Evolutionary conservation across 1,140 invertebrate species (phyloP).

Genomic region (Lanistes nyassanus): DNA sequence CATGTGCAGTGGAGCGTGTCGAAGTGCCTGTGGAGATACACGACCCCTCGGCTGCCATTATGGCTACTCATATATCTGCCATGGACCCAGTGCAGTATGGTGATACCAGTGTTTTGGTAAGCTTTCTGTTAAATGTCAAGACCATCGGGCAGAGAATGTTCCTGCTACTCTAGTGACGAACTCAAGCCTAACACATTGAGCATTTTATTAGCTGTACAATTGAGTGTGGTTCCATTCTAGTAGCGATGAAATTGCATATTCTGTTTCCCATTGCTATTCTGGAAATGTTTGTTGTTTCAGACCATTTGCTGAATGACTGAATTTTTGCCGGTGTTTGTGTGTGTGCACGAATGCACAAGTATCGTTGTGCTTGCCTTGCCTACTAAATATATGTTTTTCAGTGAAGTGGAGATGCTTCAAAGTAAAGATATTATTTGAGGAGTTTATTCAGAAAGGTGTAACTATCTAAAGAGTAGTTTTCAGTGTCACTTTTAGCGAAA

Average conservation of each 20-base stretch:
- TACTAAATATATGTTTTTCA: too few relatives aligned
- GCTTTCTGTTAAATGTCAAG: background rate
- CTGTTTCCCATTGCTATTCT: too few relatives aligned
- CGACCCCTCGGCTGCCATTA: conserved; percentile 27
- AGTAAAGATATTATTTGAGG: too few relatives aligned
- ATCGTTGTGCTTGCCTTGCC: background rate
- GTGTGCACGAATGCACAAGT: background rate
- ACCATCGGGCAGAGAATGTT: too few relatives aligned
- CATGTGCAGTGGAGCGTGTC: conserved; percentile 59
- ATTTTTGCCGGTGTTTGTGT: conserved; percentile 4
- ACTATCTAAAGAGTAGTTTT: too few relatives aligned
- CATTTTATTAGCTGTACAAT: too few relatives aligned
- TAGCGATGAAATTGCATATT: too few relatives aligned
- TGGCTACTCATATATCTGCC: conserved; percentile 33
- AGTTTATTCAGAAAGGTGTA: too few relatives aligned
- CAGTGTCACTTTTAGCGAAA: too few relatives aligned
- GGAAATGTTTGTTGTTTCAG: background rate
- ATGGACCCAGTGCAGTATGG: conserved; percentile 43
- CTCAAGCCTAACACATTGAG: background rate
- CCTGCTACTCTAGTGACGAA: too few relatives aligned
- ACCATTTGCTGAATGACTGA: background rate
- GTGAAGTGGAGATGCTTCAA: too few relatives aligned
- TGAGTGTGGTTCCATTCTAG: too few relatives aligned
- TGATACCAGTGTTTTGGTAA: conserved; percentile 13
- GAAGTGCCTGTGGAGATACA: conserved; percentile 58